phyloP scores from a whole-genome alignment of 2,113 vertebrate species.

The Empidonax traillii region DNA sequence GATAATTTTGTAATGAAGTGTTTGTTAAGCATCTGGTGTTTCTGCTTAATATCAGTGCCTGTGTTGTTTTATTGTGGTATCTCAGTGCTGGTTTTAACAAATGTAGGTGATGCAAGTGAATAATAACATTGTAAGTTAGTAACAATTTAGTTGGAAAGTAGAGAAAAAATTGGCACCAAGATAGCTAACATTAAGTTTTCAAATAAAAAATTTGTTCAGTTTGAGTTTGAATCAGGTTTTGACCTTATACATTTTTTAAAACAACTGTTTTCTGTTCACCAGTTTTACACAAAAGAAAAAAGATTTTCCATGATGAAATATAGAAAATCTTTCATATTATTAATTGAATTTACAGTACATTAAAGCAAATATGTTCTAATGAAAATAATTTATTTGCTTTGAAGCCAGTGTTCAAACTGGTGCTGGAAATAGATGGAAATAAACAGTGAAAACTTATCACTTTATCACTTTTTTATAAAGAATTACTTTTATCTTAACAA shows the following conservation, averaged over 20 bases:
- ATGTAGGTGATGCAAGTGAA: not conserved
- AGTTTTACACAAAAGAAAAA: not conserved
- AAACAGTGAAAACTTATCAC: conserved; percentile 16
- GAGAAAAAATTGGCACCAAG: not conserved
- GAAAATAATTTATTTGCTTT: conserved; percentile 31
- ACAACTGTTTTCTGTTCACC: not conserved
- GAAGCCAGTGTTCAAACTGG: conserved; percentile 28
- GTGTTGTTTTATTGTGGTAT: not conserved
- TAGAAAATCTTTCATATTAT: not conserved
- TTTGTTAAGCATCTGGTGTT: not conserved
- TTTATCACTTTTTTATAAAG: conserved; percentile 29
- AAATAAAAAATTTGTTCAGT: not conserved
- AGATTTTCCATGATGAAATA: not conserved
- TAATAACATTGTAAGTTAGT: not conserved
- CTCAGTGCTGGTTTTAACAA: not conserved
- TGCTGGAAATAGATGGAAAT: not conserved
- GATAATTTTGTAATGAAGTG: not conserved
- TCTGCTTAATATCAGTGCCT: not conserved
- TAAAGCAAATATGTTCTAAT: conserved; percentile 26
- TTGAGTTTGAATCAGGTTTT: not conserved
- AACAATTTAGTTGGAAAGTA: not conserved
- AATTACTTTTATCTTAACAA: conserved; percentile 61
- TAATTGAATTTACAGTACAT: conserved; percentile 10
- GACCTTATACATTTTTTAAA: not conserved
- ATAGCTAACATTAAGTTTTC: not conserved